These are phyloP conservation scores for Dipodomys ordii DNA, from an alignment of 2,113 vertebrate species.

Conservation along the genomic window DNA sequence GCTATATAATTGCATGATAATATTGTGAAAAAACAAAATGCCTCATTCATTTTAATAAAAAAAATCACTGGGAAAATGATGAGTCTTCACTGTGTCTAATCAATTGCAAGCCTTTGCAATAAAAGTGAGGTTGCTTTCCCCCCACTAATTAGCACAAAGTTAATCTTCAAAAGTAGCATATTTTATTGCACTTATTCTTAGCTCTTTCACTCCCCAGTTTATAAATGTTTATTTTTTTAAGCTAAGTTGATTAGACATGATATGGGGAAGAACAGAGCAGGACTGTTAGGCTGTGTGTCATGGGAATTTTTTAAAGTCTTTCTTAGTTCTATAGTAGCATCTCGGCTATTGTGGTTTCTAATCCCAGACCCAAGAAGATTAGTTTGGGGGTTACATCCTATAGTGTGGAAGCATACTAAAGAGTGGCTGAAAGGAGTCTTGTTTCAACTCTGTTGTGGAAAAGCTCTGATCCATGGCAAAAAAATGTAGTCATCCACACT, in stretches of 20 bases:
- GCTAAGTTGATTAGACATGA: not conserved
- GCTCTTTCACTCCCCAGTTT: constrained; percentile 16
- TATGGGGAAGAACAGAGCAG: not conserved
- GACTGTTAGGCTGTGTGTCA: not conserved
- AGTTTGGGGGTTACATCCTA: not conserved
- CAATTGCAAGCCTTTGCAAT: constrained; percentile 60
- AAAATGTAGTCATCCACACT: not conserved
- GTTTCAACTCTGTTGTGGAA: constrained; percentile 24
- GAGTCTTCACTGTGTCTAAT: constrained; percentile 72
- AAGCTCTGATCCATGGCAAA: not conserved
- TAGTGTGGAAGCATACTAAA: not conserved
- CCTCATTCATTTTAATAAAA: constrained; percentile 76
- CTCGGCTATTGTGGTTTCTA: not conserved
- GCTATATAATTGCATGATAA: constrained; percentile 62
- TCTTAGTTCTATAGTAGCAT: constrained; percentile 11
- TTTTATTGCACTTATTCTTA: constrained; percentile 60
- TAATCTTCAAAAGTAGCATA: constrained; percentile 57
- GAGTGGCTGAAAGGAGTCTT: not conserved
- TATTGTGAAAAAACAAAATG: constrained; percentile 69
- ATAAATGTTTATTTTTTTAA: not conserved
- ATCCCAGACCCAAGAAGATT: not conserved
- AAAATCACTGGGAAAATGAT: constrained; percentile 59
- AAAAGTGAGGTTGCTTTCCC: constrained; percentile 53
- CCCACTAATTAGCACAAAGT: constrained; percentile 65
- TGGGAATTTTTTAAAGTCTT: not conserved